Evolutionary conservation across 2,113 vertebrate genomes (phyloP).

Genomic region (Tretioscincus oriximinensis): DNA sequence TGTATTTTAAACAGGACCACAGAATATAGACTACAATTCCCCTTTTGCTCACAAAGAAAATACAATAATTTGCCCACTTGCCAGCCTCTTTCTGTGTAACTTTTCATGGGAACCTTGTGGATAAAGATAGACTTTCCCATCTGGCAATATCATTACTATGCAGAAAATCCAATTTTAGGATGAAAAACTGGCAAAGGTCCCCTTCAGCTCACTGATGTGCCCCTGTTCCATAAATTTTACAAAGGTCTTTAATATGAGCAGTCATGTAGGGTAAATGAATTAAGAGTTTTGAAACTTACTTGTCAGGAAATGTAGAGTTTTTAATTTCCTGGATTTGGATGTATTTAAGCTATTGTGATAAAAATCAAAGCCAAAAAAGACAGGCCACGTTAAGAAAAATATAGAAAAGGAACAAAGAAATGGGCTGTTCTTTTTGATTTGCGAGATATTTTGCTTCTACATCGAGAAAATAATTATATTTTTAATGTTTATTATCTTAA

Average conservation of each 20-base stretch:
- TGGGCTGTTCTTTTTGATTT: background rate
- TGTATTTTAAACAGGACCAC: conserved; percentile 46
- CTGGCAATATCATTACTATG: conserved; percentile 47
- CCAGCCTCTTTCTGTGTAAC: conserved; percentile 13
- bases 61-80: conserved; percentile 4
- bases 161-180: conserved; percentile 30
- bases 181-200: conserved; percentile 9
- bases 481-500: no score
- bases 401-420: background rate
- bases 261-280: conserved; percentile 39
- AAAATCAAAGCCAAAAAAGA: conserved; percentile 25
- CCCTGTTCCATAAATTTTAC: conserved; percentile 45
- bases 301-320: conserved; percentile 32
- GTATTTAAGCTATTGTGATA: conserved; percentile 10
- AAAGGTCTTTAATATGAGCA: conserved; percentile 22
- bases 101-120: conserved; percentile 37
- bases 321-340: conserved; percentile 48
- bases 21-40: conserved; percentile 24
- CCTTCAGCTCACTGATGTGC: conserved; percentile 26
- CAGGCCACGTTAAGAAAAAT: background rate
- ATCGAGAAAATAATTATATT: background rate
- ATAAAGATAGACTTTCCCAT: conserved; percentile 47
- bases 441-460: background rate
- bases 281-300: conserved; percentile 5
- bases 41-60: conserved; percentile 33